These are phyloP conservation scores for Brachionichthys hirsutus DNA, from an alignment of 2,113 vertebrate genomes.

Conservation along the genomic window DNA sequence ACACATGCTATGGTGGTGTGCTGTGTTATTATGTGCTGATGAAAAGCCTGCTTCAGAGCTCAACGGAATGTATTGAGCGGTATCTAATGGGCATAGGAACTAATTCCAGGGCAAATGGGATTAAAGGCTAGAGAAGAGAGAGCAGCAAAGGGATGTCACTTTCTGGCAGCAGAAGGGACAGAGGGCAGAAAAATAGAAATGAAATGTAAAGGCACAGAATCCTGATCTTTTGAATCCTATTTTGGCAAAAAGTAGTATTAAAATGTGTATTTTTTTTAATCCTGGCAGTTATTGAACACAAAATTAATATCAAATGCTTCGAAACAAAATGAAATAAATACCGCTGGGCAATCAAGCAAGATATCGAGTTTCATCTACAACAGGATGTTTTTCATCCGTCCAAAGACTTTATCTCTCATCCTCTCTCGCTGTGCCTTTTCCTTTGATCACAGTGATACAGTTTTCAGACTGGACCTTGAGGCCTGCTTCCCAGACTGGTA, in stretches of 20 bases:
- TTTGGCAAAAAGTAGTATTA: conserved; percentile 63
- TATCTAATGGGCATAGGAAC: conserved; percentile 74
- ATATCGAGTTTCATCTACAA: conserved; percentile 26
- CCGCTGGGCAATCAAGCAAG: conserved; percentile 23
- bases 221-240: conserved; percentile 54
- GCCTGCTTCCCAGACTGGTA: conserved; percentile 35
- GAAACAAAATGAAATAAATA: background rate
- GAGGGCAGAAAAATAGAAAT: conserved; percentile 63
- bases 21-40: conserved; percentile 64
- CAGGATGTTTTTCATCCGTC: conserved; percentile 27
- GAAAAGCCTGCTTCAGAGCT: conserved; percentile 60
- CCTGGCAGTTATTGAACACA: conserved; percentile 35
- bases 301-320: conserved; percentile 43
- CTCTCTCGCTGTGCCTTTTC: conserved; percentile 17
- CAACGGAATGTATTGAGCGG: conserved; percentile 61
- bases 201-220: conserved; percentile 55
- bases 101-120: conserved; percentile 74
- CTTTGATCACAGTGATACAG: conserved; percentile 47
- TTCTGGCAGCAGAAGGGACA: conserved; percentile 53
- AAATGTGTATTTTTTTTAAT: conserved; percentile 56
- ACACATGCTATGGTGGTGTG: conserved; percentile 60
- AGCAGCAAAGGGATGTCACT: conserved; percentile 58
- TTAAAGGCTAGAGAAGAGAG: conserved; percentile 65
- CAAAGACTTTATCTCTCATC: conserved; percentile 25
- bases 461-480: conserved; percentile 41